Evolutionary conservation across 2,113 vertebrate species (phyloP), one percentile per base, ranked within the genome.

Genomic region (Rhinichthys klamathensis): DNA sequence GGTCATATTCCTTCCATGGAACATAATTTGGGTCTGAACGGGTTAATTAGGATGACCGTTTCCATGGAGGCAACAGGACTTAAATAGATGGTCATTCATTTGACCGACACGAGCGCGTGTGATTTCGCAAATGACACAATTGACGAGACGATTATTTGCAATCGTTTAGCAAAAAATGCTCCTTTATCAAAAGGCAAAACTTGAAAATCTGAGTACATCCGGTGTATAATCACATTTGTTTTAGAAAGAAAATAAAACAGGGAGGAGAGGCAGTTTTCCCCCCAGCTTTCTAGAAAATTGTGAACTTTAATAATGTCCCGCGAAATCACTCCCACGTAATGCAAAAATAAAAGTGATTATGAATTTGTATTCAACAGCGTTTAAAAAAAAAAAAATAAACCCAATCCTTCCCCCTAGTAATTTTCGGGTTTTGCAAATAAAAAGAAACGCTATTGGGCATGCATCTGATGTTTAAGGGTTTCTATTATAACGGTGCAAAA

Each of bases 51-150:
- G 77, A 70, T 72, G 78, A 70, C 75, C 58, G 46, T 87, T 87
- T 87, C 89, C 85, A 87, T 88, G 85, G 87, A 83, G 82, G 67
- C 78, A 73, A 49, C 16, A 51, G 85, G 83, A 82, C 67, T 89
- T 82, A 72, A 87, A 85, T 73, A 86, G 84, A 86, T 44, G 80
- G 84, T 88, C 56, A 83, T 88, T 88, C 49, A 86, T 88, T 80
- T 85, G 87, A 90, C 86, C 87, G 4, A 69, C 76, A 88, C 80
- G 4, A 84, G 80, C 27, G 77, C 38, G 23, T 30, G 78, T 46
- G 60, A 80, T 80, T 13, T 56, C 30, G 25, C 46, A 35, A 23
- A 74, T 61, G 61, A 77, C 21, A 83, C 72, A 86, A 84, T 11
- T 82, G 23, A 82, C 13, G 25, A 30, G 46, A 25, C 44, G 35